Base-by-base conservation (phyloP, 2,888 invertebrate species). In the Drosophila seclusa region DNA sequence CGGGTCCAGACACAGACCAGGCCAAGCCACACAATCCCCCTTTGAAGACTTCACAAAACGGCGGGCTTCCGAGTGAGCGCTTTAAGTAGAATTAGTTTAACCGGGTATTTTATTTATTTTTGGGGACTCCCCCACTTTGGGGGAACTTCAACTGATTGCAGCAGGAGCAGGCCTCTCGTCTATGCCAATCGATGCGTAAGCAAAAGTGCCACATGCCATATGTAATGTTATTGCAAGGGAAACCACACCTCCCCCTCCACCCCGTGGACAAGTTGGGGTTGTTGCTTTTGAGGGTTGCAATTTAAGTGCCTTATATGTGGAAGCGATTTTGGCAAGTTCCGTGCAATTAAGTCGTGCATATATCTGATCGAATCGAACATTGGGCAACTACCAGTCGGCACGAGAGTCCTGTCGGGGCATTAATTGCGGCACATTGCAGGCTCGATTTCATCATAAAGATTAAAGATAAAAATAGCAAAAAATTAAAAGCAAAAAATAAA, bases 361-460 rank as follows among this genome's bases (percentile, higher is more conserved):
- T 75, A 72, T 86, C 66, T 66, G 81, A 85, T 85, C 58, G 60
- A 74, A 77, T 73, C 67, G 53, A 53, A 73, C 27, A 3, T 59
- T 45, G 29, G 63, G 18, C 55, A 71, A 80, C 58, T 77, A 72
- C 74, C 75, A 73, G 57, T 21, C 36, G 66, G 32, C 76, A 75
- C 68, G 72, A 29, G n/a, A 54, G 36, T 62, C 29, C 61, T 57
- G 49, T 24, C 58, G 27, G 40, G 21, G 32, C 71, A 77, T 81
- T 84, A 88, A 86, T 89, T 89, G 81, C 45, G 61, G 70, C 63
- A 62, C 73, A 71, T 63, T 81, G 69, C 72, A 55, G 52, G 80
- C 85, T 87, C 89, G 73, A 87, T 87, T 87, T 84, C 85, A 80
- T 67, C 62, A 82, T 76, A 80, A 80, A 83, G 87, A 89, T 89